Conservation (phyloP, 37 sponge, comb jelly and placozoan genomes). For the Crambe crambe region DNA sequence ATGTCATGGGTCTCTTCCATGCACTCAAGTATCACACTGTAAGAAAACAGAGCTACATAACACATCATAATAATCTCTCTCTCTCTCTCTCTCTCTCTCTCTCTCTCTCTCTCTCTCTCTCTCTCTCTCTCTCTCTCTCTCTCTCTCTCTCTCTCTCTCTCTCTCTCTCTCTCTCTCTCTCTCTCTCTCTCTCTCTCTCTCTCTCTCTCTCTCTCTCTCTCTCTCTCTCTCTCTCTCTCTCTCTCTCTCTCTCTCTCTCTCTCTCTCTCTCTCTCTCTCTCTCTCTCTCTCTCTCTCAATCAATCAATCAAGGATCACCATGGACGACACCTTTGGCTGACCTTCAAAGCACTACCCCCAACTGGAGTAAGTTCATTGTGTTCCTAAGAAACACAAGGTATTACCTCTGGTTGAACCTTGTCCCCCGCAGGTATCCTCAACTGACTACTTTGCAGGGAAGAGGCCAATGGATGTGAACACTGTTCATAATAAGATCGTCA, state of each 20-base stretch:
- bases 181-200: not conserved
- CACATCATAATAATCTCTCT: not conserved
- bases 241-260: conserved; percentile 6
- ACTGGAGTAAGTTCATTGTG: conserved; percentile 3
- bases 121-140: not conserved
- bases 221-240: not conserved
- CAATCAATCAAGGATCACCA: conserved; percentile 16
- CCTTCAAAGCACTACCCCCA: conserved; percentile 13
- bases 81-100: not conserved
- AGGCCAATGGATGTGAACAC: conserved; percentile 58
- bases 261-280: conserved; percentile 5
- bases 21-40: conserved; percentile 26
- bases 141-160: not conserved
- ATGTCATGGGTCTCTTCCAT: not conserved
- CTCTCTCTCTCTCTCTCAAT: too few relatives aligned
- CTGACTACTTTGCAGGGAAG: conserved; percentile 53
- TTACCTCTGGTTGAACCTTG: too few relatives aligned
- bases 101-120: not conserved
- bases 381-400: too few relatives aligned
- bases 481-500: conserved; percentile 29
- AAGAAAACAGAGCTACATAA: not conserved
- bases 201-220: not conserved
- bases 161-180: not conserved
- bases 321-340: conserved; percentile 33
- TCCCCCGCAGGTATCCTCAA: not conserved